Percentiles rank a stretch among this genome's conserved stretches.
Conservation (phyloP, 2,888 invertebrate species). For the Psylliodes chrysocephalus region DNA sequence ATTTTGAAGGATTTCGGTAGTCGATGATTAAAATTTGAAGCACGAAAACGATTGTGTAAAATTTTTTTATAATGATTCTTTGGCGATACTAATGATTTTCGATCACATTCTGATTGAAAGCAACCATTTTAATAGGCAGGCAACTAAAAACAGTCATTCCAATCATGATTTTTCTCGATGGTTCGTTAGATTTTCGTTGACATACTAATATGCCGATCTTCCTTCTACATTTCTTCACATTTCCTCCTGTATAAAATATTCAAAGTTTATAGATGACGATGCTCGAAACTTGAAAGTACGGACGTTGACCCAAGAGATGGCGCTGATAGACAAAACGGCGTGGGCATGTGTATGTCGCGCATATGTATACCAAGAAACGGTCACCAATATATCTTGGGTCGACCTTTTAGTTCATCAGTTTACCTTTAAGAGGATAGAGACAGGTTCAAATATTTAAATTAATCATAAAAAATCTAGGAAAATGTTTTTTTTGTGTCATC, state of each 20-base stretch:
- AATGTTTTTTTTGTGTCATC: too few relatives aligned
- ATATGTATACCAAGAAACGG: conserved; percentile 29
- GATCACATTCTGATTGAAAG: too few relatives aligned
- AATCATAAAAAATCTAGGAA: too few relatives aligned
- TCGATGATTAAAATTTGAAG: background rate
- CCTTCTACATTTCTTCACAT: too few relatives aligned
- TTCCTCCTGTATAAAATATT: background rate
- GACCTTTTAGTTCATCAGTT: conserved; percentile 40
- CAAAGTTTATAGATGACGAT: conserved; percentile 6
- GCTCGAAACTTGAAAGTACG: conserved; percentile 31
- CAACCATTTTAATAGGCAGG: too few relatives aligned
- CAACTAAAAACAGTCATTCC: too few relatives aligned
- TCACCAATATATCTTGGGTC: conserved; percentile 52
- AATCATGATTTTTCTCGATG: too few relatives aligned
- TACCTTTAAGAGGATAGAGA: conserved; percentile 26
- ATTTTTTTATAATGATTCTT: too few relatives aligned
- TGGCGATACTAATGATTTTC: too few relatives aligned
- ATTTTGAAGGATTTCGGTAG: background rate
- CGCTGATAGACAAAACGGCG: conserved; percentile 57
- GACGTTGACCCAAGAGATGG: conserved; percentile 58
- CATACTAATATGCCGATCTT: too few relatives aligned
- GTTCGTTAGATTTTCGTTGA: too few relatives aligned
- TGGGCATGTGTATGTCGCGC: conserved; percentile 57
- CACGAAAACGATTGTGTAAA: too few relatives aligned
- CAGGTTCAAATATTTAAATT: background rate